Evolutionary conservation across 2,113 vertebrate genomes (phyloP).

Genomic region (Bambusicola thoracicus): DNA sequence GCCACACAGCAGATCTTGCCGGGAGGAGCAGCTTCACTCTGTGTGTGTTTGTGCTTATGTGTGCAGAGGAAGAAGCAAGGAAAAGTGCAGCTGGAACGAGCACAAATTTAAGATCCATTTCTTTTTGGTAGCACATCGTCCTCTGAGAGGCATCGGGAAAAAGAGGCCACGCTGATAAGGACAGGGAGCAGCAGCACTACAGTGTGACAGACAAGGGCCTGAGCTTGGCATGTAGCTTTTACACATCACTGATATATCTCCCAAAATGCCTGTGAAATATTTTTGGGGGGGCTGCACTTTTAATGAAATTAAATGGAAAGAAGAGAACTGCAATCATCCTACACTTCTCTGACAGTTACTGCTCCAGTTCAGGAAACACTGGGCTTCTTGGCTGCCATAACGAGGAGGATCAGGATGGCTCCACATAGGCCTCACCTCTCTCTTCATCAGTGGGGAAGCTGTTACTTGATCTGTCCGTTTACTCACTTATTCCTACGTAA

Average conservation of each 20-base stretch:
- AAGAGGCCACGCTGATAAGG: not conserved
- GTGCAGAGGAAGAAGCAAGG: not conserved
- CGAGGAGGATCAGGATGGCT: not conserved
- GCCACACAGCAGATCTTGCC: fast-evolving
- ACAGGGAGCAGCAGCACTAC: not conserved
- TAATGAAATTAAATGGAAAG: not conserved
- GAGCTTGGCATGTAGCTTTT: not conserved
- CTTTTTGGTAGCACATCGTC: not conserved
- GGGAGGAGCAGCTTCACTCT: not conserved
- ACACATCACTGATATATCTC: fast-evolving
- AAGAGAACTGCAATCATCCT: not conserved
- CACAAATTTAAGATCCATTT: fast-evolving
- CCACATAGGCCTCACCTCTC: not conserved
- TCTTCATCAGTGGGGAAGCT: not conserved
- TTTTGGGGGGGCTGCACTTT: not conserved
- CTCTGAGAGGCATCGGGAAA: not conserved
- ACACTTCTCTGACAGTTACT: not conserved
- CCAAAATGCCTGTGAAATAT: not conserved
- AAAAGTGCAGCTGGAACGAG: not conserved
- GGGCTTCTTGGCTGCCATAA: not conserved
- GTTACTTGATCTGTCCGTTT: not conserved
- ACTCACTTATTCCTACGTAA: not conserved
- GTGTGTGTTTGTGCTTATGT: fast-evolving
- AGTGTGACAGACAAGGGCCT: not conserved
- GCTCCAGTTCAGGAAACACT: not conserved